Evolutionary conservation across 1,140 invertebrate species (phyloP), one percentile per base, ranked within the genome.

Genomic region (Nasonia giraulti): DNA sequence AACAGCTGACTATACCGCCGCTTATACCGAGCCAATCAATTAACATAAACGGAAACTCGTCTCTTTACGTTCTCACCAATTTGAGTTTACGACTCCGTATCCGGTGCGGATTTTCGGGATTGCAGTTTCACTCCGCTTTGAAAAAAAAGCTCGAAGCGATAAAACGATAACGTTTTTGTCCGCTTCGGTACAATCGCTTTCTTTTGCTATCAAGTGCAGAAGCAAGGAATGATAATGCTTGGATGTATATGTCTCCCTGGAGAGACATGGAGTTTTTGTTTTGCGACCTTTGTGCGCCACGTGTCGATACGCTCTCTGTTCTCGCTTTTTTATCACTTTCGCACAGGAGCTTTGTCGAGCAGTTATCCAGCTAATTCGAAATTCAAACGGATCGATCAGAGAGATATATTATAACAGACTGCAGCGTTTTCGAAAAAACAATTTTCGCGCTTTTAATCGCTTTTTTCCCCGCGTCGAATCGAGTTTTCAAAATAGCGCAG

Each of bases 21-120:
- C 14, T 37, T 79, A 37, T 37, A 44, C 17, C 47, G 14, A 31
- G 37, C n/a, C 79, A 71, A 80, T 80, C 66, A 80, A 80, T 80
- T 71, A 71, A 71, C 66, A 71, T 80, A 80, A 68, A 47, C 79
- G 62, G 10, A 47, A 10, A 47, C 12, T 47, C 44, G 12, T 12
- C 10, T 47, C 8, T 47, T 10, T 47, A 12, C 44, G 12, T 4
- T 50, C 47, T 50, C 47, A 14, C 47, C 47, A 17, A 14, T 14
- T 50, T 0, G 11, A 12, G 12, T 40, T 74, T n/a, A 14, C 33
- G 12, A 44, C 10, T 8, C 8, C 1, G 12, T 50, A 50, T 4
- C 14, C 14, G 10, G 14, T 50, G 10, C 12, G 37, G 20, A 23
- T n/a, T 3, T 47, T 47, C 8, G 40, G 33, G 6, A n/a, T 44